Base-by-base conservation (phyloP, 2,113 vertebrate species). In the Eretmochelys imbricata region DNA sequence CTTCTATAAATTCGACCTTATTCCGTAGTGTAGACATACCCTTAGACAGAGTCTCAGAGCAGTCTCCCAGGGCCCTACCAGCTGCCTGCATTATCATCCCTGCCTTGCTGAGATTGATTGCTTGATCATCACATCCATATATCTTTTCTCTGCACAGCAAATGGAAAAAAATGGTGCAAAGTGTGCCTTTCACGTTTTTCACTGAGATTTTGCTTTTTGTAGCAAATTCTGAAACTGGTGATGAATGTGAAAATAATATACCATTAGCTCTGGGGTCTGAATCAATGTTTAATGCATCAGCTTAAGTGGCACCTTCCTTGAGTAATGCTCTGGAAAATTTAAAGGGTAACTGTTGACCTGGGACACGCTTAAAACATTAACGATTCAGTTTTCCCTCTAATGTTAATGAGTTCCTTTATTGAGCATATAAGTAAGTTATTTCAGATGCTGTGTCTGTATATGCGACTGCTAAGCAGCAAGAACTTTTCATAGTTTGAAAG, bases 401-500 rank as follows among this genome's bases (percentile, higher is more conserved):
- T 78, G 48, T 78, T 76, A 48, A 27, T 48, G n/a, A 72, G n/a
- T 38, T 72, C 19, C 35, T 69, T 72, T 95, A 94, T 95, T 82
- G 91, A 89, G 65, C 53, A 78, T 72, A 19, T 91, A 55, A 85
- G 83, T 84, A 48, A 88, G 89, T 84, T 95, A 95, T 96, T 96
- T 96, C 95, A 95, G 93, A 80, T 53, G 89, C 46, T 51, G 72
- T 89, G 93, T 53, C 53, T 84, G 91, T 72, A 48, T 75, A 91
- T 90, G 90, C 48, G 87, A 88, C 72, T 95, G 81, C 90, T 84
- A 76, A 87, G 59, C 72, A 96, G 94, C 38, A 82, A 94, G 89
- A 90, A 50, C 20, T 84, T 96, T 93, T 86, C 89, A 42, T 82
- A 80, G 59, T 94, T 96, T 94, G 91, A 85, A 94, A 94, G 85